Base-by-base conservation (phyloP, 2,797 vertebrate genomes). In the Podargus strigoides region DNA sequence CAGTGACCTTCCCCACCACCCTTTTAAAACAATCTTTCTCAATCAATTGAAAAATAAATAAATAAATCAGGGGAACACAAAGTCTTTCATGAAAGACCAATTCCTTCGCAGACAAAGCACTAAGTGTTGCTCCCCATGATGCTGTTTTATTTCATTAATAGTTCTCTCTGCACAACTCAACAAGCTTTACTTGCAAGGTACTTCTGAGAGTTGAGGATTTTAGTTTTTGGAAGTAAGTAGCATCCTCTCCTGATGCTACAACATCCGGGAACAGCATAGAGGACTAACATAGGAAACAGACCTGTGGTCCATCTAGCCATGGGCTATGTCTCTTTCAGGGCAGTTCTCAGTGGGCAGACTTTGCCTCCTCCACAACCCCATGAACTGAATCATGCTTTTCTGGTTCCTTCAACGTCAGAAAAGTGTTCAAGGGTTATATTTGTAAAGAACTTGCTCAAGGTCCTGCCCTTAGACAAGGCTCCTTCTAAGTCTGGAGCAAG, bases 41-140 rank as follows among this genome's bases (percentile, higher is more conserved):
- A 89, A 83, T 96, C 77, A 91, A 34, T 68, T 7, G 52, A 68
- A 92, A 94, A 93, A 95, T 64, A 94, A 94, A 96, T 88, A 93
- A 82, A 94, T 85, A 95, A 94, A 88, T 91, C 52, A 9, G 12
- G 12, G 76, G 52, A 79, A 79, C 74, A 50, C 0, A 2, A 85
- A 90, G 60, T 83, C 72, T 95, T 90, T 91, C 67, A 83, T 55
- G 41, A 94, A 94, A 94, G 72, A 83, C n/a, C 1, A 2, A 80
- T 22, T 82, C 53, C 44, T 90, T 70, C 2, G 0, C 17, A 76
- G 85, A 93, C 80, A 96, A 95, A 96, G 80, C 77, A 64, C 23
- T 12, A 86, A 46, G 42, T 5, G 27, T 41, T 87, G 80, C 39
- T 87, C 77, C 42, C 47, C 17, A 32, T 59, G 37, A 85, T 94